These are phyloP conservation scores for Lasioglossum figueresi DNA, from an alignment of 2,888 invertebrate genomes.

Conservation along the genomic window DNA sequence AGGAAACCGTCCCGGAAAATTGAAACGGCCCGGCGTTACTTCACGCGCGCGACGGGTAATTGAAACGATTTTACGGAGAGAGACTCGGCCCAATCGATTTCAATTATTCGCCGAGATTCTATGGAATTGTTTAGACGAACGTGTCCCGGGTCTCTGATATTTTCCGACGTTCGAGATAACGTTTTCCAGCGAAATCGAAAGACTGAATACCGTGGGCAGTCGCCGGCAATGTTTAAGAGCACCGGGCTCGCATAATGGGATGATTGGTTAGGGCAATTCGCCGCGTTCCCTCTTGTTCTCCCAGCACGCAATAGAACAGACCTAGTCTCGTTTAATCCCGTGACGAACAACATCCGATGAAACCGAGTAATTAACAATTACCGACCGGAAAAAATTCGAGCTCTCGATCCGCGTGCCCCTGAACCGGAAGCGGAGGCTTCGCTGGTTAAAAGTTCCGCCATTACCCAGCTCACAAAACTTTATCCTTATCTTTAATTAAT, in stretches of 20 bases:
- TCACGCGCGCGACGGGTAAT: neutral
- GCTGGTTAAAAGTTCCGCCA: neutral
- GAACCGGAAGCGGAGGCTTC: neutral
- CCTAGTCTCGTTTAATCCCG: slow-evolving; percentile 63
- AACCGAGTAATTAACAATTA: slow-evolving; percentile 63
- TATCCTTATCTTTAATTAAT: neutral
- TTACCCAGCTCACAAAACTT: neutral
- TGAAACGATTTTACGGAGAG: neutral
- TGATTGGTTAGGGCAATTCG: slow-evolving; percentile 78
- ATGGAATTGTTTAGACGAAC: slow-evolving; percentile 6
- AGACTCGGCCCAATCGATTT: neutral
- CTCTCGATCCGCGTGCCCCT: neutral
- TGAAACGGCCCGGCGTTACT: neutral
- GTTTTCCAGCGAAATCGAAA: slow-evolving; percentile 46
- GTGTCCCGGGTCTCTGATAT: neutral
- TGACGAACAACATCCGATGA: slow-evolving; percentile 61
- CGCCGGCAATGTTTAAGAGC: slow-evolving; percentile 39
- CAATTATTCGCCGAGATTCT: slow-evolving; percentile 28
- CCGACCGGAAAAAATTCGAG: neutral
- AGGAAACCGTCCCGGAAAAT: neutral
- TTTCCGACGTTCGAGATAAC: neutral
- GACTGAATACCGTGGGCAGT: slow-evolving; percentile 38
- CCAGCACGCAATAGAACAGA: slow-evolving; percentile 58
- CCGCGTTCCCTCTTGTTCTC: slow-evolving; percentile 71
- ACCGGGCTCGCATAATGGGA: slow-evolving; percentile 72